Conservation (phyloP, 2,113 vertebrate genomes). For the Hymenochirus boettgeri region DNA sequence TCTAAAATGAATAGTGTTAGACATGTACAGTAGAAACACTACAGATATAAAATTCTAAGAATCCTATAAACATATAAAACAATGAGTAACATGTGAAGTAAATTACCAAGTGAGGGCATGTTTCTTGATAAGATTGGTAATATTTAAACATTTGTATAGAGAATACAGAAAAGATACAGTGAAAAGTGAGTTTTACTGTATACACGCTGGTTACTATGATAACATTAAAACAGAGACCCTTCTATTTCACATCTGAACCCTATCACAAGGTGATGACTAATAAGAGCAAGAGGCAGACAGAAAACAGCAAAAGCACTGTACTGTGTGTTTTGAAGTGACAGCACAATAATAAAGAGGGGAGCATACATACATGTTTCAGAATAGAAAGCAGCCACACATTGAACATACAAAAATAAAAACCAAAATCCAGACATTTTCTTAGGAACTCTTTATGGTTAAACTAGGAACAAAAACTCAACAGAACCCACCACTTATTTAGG, state of each 20-base stretch:
- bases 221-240: slow-evolving; percentile 21
- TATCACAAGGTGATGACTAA: slow-evolving; percentile 34
- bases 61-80: no score
- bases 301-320: slow-evolving; percentile 20
- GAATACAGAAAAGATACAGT: background rate
- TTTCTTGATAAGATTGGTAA: no score
- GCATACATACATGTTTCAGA: background rate
- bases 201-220: slow-evolving; percentile 13
- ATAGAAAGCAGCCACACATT: background rate
- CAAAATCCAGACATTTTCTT: no score
- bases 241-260: slow-evolving; percentile 3
- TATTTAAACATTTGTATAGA: background rate
- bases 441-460: no score
- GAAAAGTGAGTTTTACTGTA: background rate
- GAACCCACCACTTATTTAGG: no score
- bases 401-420: no score
- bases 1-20: no score
- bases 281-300: slow-evolving; percentile 13
- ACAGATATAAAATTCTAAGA: no score
- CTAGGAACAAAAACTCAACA: no score
- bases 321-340: background rate
- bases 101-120: no score
- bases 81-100: no score
- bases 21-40: no score
- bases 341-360: background rate